Conservation (phyloP, 2,113 vertebrate species). For the Nothocercus julius region DNA sequence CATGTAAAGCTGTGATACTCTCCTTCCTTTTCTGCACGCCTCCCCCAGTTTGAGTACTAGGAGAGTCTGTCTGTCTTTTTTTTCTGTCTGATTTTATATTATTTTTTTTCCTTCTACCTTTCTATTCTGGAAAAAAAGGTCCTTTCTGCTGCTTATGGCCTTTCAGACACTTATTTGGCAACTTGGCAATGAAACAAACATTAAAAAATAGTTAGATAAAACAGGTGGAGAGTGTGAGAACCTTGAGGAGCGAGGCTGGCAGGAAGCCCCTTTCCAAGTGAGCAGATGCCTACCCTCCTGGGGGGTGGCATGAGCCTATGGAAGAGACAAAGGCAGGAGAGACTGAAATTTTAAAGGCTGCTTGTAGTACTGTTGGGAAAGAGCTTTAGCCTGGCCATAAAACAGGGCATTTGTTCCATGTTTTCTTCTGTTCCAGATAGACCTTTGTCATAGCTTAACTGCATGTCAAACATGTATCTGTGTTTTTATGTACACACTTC, state of each 20-base stretch:
- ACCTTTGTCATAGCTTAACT: not conserved
- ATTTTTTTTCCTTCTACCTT: not conserved
- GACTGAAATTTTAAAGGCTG: rapidly evolving
- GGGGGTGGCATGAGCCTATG: not conserved
- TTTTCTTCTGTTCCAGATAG: not conserved
- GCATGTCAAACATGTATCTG: not conserved
- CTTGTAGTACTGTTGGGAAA: not conserved
- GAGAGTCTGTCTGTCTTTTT: not conserved
- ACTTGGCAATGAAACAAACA: not conserved
- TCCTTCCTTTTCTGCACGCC: not conserved
- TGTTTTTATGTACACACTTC: not conserved
- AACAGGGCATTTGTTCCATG: not conserved
- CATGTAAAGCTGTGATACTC: not conserved
- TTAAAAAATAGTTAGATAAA: not conserved
- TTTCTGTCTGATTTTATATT: not conserved
- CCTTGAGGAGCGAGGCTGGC: not conserved
- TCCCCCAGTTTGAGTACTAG: not conserved
- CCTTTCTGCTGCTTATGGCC: not conserved
- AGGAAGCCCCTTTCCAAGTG: not conserved
- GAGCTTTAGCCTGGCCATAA: not conserved
- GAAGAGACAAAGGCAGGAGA: not conserved
- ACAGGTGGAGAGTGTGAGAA: not conserved
- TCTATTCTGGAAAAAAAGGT: not conserved
- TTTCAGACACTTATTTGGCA: not conserved
- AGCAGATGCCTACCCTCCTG: not conserved